A percentile compares a stretch with the other conserved stretches of the same genome.
These are phyloP conservation scores for Melipona beecheii DNA, from an alignment of 2,888 invertebrate species.

Conservation along the genomic window DNA sequence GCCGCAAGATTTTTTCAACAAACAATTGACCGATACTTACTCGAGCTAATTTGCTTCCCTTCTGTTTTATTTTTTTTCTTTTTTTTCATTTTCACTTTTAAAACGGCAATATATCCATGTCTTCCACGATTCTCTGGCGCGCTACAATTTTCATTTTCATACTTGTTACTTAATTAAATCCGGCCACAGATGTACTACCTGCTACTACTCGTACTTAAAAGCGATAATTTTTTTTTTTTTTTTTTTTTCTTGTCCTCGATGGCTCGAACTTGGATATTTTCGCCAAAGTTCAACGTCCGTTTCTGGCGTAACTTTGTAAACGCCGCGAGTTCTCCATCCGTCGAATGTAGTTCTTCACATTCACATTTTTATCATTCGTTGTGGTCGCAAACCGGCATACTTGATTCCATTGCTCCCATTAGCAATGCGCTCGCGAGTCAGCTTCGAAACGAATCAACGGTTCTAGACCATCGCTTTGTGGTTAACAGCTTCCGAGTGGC, in stretches of 20 bases:
- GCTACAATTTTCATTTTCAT: neutral
- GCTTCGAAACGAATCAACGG: constrained; percentile 54
- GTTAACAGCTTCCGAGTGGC: constrained; percentile 54
- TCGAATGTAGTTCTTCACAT: neutral
- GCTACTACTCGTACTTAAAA: neutral
- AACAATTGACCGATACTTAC: neutral
- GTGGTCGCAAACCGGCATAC: constrained; percentile 31
- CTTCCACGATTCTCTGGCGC: no score
- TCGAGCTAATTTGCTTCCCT: neutral
- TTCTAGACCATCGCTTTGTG: constrained; percentile 39
- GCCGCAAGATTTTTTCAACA: neutral
- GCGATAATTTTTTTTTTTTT: no score
- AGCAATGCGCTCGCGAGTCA: constrained; percentile 52
- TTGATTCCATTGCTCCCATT: constrained; percentile 54
- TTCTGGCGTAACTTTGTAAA: neutral
- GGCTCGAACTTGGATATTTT: neutral
- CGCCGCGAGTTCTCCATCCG: neutral
- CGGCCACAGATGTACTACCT: neutral
- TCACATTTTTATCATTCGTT: constrained; percentile 36
- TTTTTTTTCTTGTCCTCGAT: no score
- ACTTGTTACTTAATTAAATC: constrained; percentile 22
- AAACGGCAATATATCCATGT: neutral
- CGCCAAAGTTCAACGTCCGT: neutral
- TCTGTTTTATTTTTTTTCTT: neutral
- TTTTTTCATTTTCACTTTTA: neutral